Evolutionary conservation across 2,888 invertebrate genomes (phyloP), one percentile per base, ranked within the genome.

Genomic region (Axea sp.): DNA sequence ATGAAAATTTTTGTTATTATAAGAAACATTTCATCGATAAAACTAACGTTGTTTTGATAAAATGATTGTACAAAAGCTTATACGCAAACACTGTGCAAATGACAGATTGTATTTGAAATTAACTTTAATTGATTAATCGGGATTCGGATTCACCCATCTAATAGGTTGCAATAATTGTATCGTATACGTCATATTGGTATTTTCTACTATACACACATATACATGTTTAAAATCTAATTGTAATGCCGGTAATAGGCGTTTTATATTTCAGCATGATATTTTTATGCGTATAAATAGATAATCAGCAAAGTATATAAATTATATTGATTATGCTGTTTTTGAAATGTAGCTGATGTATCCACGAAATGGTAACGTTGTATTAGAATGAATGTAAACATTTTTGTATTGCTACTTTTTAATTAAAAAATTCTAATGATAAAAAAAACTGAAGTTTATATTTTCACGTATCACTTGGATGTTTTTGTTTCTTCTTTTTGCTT

Each of bases 361-460:
- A 69, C 62, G 51, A 75, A 77, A 73, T 80, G 69, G 77, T 79
- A 79, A 82, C 76, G 79, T 80, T 82, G 78, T 80, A 83, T 83
- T 81, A 77, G 80, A 80, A 77, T 80, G 76, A 83, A 83, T 78
- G 69, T 78, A 78, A 62, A 75, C 26, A 76, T 76, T 78, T 85
- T 86, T 86, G 84, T 86, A 85, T 83, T 81, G 82, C 76, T 83
- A 83, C 77, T 85, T 83, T 83, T 82, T 82, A 84, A 84, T 84
- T 82, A 84, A 83, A 82, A 62, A 62, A 55, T 31, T 33, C 57
- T 47, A 39, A 69, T 60, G 51, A 67, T 8, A 28, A 28, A 7
- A 24, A 24, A 3, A 24, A 3, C 5, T 24, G 1, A 24, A 24
- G 7, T 7, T 24, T 24, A 19, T 2, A n/a, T n/a, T n/a, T n/a